Percentiles rank a stretch among this genome's conserved stretches.
These are phyloP conservation scores for Philypnodon macrostomus DNA, from an alignment of 2,797 vertebrate genomes.

Conservation along the genomic window DNA sequence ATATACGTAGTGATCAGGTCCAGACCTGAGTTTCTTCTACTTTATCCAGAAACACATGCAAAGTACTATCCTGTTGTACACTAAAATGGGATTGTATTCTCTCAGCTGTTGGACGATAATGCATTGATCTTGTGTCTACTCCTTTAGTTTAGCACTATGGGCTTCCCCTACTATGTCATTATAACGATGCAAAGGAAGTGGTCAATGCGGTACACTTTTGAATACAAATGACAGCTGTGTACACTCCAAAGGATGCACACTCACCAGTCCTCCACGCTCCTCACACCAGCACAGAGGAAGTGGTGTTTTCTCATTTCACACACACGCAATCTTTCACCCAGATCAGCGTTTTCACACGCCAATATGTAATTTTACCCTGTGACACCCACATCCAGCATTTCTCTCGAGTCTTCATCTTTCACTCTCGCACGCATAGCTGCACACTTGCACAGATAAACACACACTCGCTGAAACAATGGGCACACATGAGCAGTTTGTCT, in stretches of 20 bases:
- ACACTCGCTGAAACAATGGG: constrained; percentile 20
- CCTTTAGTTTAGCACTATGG: too few species aligned
- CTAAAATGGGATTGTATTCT: too few species aligned
- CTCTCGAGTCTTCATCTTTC: constrained; percentile 37
- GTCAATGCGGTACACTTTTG: constrained; percentile 45
- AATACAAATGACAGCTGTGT: constrained; percentile 61
- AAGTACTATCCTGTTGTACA: too few species aligned
- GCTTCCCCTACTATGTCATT: constrained; percentile 46
- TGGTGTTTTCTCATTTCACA: constrained; percentile 61
- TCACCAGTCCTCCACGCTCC: constrained; percentile 36
- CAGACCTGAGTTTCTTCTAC: too few species aligned
- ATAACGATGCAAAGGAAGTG: constrained; percentile 57
- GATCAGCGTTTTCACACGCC: constrained; percentile 50
- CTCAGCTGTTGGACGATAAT: too few species aligned
- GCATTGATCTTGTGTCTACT: too few species aligned
- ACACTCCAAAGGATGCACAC: constrained; percentile 39
- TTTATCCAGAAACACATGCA: too few species aligned
- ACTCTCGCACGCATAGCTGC: constrained; percentile 36
- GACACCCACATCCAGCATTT: constrained; percentile 40
- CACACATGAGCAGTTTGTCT: constrained; percentile 30
- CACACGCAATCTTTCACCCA: constrained; percentile 61
- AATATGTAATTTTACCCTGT: constrained; percentile 21
- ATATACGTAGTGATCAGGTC: too few species aligned
- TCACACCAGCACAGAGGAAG: constrained; percentile 67
- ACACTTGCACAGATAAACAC: constrained; percentile 3